Base-by-base conservation (phyloP, 1,140 invertebrate species). In the Papilio glaucus region DNA sequence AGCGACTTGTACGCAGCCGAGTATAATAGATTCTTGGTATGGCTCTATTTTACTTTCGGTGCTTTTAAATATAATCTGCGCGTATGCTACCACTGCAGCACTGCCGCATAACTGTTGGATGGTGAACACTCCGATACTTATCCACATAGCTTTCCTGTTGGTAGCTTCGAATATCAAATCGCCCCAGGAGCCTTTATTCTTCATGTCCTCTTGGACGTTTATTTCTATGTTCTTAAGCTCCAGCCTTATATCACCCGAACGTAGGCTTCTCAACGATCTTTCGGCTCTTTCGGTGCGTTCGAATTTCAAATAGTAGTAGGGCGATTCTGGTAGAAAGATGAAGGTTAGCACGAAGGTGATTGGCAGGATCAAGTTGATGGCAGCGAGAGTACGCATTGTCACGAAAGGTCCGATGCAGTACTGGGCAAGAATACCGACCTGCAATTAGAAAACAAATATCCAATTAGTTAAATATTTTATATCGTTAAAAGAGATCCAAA, bases 81-180 rank as follows among this genome's bases (percentile, higher is more conserved):
- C 94, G 83, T 97, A 97, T 21, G 96, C 96, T 42, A 96, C 95
- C 2, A 97, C 93, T 4, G 95, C 96, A 74, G 96, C 96, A 24
- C 96, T 95, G 0, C 97, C 96, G 72, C 95, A 96, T 18, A 97
- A 89, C 83, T 97, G 96, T 86, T 97, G 96, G 71, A 96, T 95
- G 0, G 95, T 93, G 80, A 96, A 96, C 8, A 97, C 82, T 10
- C 94, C 90, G 15, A 96, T 80, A 37, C 94, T 94, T 42, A 89
- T 93, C 77, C 92, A 94, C 63, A 97, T 85, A 0, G 96, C 96
- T 79, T 95, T 95, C 33, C 95, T 90, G 80, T 96, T 96, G 6
- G 93, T 95, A 0, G 92, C 89, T n/a, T 94, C 94, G 1, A 91
- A 93, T n/a, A 96, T 83, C 13, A 96, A 84, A 78, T 96, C 95